phyloP scores from a whole-genome alignment of 2,113 vertebrate species.

The Redunca redunca region DNA sequence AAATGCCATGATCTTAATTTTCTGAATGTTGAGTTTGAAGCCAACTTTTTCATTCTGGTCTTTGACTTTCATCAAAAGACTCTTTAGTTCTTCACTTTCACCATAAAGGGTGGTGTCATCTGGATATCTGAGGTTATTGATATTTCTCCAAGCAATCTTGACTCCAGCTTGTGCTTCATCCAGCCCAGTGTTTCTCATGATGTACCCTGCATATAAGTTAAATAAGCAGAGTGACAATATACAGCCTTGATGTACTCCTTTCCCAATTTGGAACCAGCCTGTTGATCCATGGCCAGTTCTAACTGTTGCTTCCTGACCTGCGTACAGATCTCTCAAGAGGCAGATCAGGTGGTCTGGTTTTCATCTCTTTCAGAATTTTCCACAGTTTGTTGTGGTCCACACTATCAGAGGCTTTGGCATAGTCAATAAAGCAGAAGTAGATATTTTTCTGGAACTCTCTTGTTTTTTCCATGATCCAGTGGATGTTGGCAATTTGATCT shows the following conservation, averaged over 20 bases:
- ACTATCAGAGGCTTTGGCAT: neutral
- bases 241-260: neutral
- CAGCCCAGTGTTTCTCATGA: accelerated
- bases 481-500: neutral
- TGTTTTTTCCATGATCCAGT: neutral
- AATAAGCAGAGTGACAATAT: neutral
- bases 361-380: neutral
- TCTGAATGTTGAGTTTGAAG: neutral
- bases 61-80: neutral
- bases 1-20: neutral
- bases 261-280: neutral
- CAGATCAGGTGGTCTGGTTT: neutral
- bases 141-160: neutral
- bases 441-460: neutral
- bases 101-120: neutral
- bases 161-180: neutral
- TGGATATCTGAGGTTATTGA: neutral
- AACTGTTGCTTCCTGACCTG: neutral
- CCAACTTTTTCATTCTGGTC: neutral
- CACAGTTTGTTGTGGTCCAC: neutral
- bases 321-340: neutral
- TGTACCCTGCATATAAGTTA: neutral
- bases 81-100: neutral
- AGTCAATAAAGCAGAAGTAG: neutral
- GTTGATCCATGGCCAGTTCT: neutral